Base-by-base conservation (phyloP, 2,113 vertebrate genomes). In the Rhabdomys dilectus region DNA sequence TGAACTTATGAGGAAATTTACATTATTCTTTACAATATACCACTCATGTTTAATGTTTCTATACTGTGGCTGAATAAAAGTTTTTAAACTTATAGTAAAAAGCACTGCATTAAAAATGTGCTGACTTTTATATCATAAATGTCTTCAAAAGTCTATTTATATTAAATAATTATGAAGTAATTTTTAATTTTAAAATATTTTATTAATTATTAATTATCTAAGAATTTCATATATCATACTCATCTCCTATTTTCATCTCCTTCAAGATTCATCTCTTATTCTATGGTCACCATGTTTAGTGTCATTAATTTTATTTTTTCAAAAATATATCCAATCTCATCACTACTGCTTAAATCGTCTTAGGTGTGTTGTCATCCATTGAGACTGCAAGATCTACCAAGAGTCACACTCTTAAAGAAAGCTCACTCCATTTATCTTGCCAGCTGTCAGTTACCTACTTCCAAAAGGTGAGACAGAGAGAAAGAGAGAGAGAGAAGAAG, bases 81-180 rank as follows among this genome's bases (percentile, higher is more conserved):
- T 34, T 68, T 39, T 91, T 5, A 87, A 95, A 42, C 8, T 16
- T 95, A 36, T 60, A n/a, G 12, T 93, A 66, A 68, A 89, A 96
- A 93, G 19, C 17, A 94, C 12, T 62, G 3, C 42, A 72, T 15
- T 89, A 45, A 84, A 96, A 93, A 11, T 89, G 15, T 56, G 31
- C 34, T 96, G 45, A 48, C 19, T 97, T 97, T 94, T 90, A 88
- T 98, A 72, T 2, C 5, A 76, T 31, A 36, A 29, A 4, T 29
- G 7, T 77, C 19, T 85, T 91, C 42, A 78, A 88, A 95, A 42
- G 1, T 73, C 1, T 29, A 10, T 7, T 80, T 72, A 19, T 3
- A 66, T 24, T 81, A 66, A 91, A 60, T 77, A 48, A 4, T n/a
- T 78, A 77, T 58, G 5, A 89, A 90, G 89, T 1, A 68, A 45